Evolutionary conservation across 2,888 invertebrate species (phyloP), one percentile per base, ranked within the genome.

Genomic region (Chymomyza fuscimana): DNA sequence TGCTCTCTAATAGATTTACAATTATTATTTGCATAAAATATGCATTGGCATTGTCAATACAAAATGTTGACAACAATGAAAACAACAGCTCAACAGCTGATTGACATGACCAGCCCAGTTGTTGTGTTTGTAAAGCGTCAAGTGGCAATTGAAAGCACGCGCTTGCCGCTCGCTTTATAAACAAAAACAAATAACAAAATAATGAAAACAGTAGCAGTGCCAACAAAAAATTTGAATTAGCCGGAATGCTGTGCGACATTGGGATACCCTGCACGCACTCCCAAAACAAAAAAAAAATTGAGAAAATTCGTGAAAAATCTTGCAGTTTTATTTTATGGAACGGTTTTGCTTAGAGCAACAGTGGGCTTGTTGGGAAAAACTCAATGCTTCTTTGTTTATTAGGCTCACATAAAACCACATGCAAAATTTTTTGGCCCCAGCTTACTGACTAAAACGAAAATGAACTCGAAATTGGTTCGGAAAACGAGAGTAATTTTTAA

Each of bases 101-200:
- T 74, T 74, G 74, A 73, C 73, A 69, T 69, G 73, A 19, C 52
- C 52, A 19, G 16, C 19, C 19, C 52, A 54, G 19, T 7, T 12
- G 58, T 25, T 58, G 75, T 69, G 69, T 12, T 6, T 60, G 32
- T n/a, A 22, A 54, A 54, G 60, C 60, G 72, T 58, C 58, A 25
- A 86, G 74, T 76, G 78, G 69, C 83, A 88, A 88, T 84, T 84
- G 88, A 76, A 73, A 76, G 72, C 74, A 78, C 56, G 70, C 59
- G 65, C 54, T 19, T 54, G 51, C 51, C 16, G 51, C 51, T 46
- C 12, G 40, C 40, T 46, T 12, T 46, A 46, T 12, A 12, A 46
- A 61, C 60, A 40, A 61, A 29, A 61, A 32, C 32, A 32, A 29
- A 32, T 32, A 60, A 60, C 32, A 25, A 25, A 25, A 25, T 25